These are phyloP conservation scores for Acronicta aceris DNA, from an alignment of 2,888 invertebrate species.

Conservation along the genomic window DNA sequence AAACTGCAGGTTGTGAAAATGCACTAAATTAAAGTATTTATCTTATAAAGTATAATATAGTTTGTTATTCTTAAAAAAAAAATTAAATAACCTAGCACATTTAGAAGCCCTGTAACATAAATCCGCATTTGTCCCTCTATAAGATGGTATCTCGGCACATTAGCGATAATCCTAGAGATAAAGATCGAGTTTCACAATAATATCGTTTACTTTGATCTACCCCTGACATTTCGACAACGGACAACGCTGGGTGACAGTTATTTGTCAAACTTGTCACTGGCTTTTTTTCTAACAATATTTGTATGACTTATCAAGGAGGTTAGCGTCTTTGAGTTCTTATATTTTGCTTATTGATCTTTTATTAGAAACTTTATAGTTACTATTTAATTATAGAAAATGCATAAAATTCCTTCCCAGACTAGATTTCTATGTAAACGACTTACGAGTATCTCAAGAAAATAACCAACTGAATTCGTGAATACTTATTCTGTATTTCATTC, in stretches of 20 bases:
- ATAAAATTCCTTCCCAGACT: no score
- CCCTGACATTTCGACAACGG: constrained; percentile 49
- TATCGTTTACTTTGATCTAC: constrained; percentile 74
- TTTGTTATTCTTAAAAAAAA: no score
- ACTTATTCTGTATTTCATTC: no score
- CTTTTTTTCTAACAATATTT: constrained; percentile 12
- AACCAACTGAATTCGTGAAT: no score
- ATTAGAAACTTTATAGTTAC: no score
- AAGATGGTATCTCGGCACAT: constrained; percentile 77
- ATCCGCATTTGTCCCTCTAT: constrained; percentile 35
- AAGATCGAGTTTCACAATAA: constrained; percentile 62
- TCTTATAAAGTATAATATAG: no score
- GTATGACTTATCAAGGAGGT: constrained; percentile 1
- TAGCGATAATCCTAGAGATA: constrained; percentile 78
- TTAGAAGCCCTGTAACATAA: constrained; percentile 13
- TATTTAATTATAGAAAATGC: no score
- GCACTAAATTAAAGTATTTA: no score
- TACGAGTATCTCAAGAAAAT: no score
- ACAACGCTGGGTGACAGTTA: constrained; percentile 63
- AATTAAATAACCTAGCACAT: constrained; percentile 1
- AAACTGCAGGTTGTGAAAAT: neutral
- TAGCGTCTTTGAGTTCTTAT: neutral
- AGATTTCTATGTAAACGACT: no score
- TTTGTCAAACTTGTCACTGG: constrained; percentile 69
- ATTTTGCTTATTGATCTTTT: neutral